Percentiles rank a stretch among this genome's conserved stretches.
Conservation (phyloP, 2,113 vertebrate species). For the Heterochromis multidens region DNA sequence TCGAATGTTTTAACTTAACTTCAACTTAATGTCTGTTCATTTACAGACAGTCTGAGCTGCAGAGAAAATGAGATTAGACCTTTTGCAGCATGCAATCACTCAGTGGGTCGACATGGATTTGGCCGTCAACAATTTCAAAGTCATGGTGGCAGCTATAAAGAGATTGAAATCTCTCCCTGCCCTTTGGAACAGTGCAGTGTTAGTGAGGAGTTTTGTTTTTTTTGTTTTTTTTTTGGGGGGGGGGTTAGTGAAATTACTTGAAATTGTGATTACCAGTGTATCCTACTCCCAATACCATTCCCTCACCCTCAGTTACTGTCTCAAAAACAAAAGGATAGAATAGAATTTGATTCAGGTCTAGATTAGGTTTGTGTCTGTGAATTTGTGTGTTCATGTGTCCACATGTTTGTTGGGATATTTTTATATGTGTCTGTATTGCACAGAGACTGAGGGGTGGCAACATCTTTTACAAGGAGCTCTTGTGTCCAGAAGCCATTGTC, state of each 20-base stretch:
- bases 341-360: conserved; percentile 62
- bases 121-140: conserved; percentile 61
- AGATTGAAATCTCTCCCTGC: conserved; percentile 60
- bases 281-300: conserved; percentile 1
- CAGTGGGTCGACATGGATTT: conserved; percentile 65
- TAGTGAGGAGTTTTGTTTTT: not conserved
- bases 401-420: not conserved
- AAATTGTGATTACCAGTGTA: conserved; percentile 48
- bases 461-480: conserved; percentile 71
- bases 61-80: conserved; percentile 56
- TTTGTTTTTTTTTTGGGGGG: too few relatives aligned
- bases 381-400: not conserved
- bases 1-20: not conserved
- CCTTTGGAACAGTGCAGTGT: conserved; percentile 15
- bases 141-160: conserved; percentile 49
- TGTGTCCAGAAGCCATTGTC: conserved; percentile 66
- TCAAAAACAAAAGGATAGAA: conserved; percentile 60
- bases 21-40: conserved; percentile 22
- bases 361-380: conserved; percentile 56
- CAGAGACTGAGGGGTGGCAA: conserved; percentile 39
- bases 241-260: conserved; percentile 31
- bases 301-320: conserved; percentile 26
- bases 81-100: conserved; percentile 63
- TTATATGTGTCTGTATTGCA: not conserved
- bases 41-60: conserved; percentile 27